Base-by-base conservation (phyloP, 1,140 invertebrate species). In the Liolophura sinensis region DNA sequence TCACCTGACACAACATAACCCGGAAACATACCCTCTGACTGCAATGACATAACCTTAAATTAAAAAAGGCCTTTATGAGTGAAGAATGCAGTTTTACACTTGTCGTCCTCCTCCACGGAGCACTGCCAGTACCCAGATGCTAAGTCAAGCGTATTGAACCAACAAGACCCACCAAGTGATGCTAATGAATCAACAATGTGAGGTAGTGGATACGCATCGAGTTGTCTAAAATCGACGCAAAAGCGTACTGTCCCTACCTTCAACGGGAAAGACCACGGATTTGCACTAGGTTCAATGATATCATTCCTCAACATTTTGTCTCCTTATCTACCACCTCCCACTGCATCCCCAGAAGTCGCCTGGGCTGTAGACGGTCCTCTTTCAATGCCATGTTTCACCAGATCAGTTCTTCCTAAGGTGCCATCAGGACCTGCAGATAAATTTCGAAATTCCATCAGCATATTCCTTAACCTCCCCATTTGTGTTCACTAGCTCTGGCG, bases 201-300 rank as follows among this genome's bases (percentile, higher is more conserved):
- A 0, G 86, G 87, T 4, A 89, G 64, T 72, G 88, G 88, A 73
- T 85, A 89, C 50, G 68, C 75, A 72, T 89, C 87, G 14, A 89
- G 55, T n/a, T 49, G 49, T 47, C 86, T 46, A 68, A 78, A 88
- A 73, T 89, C 86, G 0, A 87, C 64, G 64, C 78, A 84, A 64
- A 87, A 60, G 11, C 64, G 20, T 55, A 71, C 71, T 11, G 52
- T 58, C 11, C 65, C 62, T 7, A 71, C n/a, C 24, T 58, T 24
- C 40, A 73, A 60, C 24, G 63, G 57, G 20, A 56, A 61, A 59
- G 62, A 63, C 56, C 52, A 57, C 20, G 66, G 61, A 27, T 60
- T 57, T 14, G 1, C 48, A 18, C 58, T 65, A 16, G 62, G 62
- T 20, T 60, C 48, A 20, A 71, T 64, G 52, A 71, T 52, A 1